Percentiles rank a stretch among this genome's conserved stretches.
These are phyloP conservation scores for Lordiphosa clarofinis DNA, from an alignment of 1,140 invertebrate species.

Conservation along the genomic window DNA sequence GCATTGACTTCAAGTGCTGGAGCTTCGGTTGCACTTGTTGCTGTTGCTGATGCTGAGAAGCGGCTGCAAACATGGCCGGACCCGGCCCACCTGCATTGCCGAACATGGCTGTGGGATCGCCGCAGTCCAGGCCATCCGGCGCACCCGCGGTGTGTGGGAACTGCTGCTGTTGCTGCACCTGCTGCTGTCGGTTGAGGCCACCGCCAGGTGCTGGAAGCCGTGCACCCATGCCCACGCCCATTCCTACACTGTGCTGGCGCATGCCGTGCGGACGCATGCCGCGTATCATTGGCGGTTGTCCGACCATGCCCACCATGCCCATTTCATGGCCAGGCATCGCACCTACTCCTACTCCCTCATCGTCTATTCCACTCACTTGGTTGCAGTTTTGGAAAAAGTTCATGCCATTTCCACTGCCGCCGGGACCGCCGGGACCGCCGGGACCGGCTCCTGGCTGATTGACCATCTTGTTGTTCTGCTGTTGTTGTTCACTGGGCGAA, in stretches of 20 bases:
- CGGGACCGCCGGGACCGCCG: neutral
- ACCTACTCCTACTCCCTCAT: constrained; percentile 58
- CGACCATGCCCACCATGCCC: constrained; percentile 66
- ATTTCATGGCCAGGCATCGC: constrained; percentile 81
- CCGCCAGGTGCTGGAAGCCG: constrained; percentile 44
- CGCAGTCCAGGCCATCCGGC: constrained; percentile 53
- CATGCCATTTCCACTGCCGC: constrained; percentile 24
- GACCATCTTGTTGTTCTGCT: constrained; percentile 32
- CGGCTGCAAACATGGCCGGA: constrained; percentile 29
- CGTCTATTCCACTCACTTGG: constrained; percentile 72
- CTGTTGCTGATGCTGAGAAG: constrained; percentile 22
- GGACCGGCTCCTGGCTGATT: constrained; percentile 32
- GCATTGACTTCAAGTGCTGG: constrained; percentile 42
- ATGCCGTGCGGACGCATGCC: constrained; percentile 62
- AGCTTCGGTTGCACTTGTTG: constrained; percentile 33
- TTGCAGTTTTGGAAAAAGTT: constrained; percentile 80
- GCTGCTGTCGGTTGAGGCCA: too few relatives aligned
- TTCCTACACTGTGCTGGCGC: constrained; percentile 37
- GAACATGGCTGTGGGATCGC: constrained; percentile 42
- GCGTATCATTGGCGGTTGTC: constrained; percentile 67
- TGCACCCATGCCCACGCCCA: constrained; percentile 19
- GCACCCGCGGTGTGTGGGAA: constrained; percentile 29
- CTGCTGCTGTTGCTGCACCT: constrained; percentile 37
- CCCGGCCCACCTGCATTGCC: constrained; percentile 13
- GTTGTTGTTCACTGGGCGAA: constrained; percentile 38